Evolutionary conservation across 2,888 invertebrate genomes (phyloP).

Genomic region (Schizotus pectinicornis): DNA sequence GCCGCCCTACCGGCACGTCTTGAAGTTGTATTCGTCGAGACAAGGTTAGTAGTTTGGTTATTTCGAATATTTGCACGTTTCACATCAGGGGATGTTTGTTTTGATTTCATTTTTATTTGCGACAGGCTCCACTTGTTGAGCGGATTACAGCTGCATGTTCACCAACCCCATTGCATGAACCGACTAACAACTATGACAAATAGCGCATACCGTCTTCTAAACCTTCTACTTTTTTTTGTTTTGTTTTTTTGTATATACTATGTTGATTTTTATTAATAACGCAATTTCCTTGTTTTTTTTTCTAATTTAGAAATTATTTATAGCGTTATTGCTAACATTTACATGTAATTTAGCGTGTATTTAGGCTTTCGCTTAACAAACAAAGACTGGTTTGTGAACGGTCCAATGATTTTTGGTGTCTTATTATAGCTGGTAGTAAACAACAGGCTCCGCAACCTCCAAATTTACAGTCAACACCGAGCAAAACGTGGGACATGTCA

Average conservation of each 20-base stretch:
- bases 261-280: constrained; percentile 1
- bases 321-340: background rate
- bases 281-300: background rate
- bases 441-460: constrained; percentile 70
- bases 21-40: constrained; percentile 74
- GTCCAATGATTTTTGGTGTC: background rate
- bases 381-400: background rate
- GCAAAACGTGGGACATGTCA: constrained; percentile 63
- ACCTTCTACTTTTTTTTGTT: constrained; percentile 2
- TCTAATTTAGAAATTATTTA: background rate
- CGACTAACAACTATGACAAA: constrained; percentile 26
- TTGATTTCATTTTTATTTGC: constrained; percentile 15
- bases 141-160: constrained; percentile 24
- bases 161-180: constrained; percentile 27
- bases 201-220: no score
- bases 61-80: constrained; percentile 12
- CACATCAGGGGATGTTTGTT: constrained; percentile 1
- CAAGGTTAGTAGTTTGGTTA: constrained; percentile 58
- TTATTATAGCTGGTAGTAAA: constrained; percentile 60
- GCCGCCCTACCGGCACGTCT: constrained; percentile 69
- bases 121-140: constrained; percentile 29
- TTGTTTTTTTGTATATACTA: constrained; percentile 12
- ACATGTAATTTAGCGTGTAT: background rate
- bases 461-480: constrained; percentile 61
- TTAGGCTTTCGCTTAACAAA: background rate